These are phyloP conservation scores for Archivesica marissinica DNA, from an alignment of 1,140 invertebrate species.

Conservation along the genomic window DNA sequence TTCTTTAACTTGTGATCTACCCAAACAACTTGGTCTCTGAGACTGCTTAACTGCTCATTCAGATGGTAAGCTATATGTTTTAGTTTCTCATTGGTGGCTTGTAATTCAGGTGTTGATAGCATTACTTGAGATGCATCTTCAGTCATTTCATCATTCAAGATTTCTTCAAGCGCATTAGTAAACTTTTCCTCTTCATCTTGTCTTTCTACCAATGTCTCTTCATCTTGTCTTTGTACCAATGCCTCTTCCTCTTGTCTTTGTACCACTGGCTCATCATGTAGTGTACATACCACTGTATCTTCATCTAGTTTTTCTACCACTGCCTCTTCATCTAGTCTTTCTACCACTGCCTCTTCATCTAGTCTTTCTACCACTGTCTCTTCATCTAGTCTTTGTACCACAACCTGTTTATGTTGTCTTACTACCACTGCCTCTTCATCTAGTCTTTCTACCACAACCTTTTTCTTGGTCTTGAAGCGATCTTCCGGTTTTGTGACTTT, in stretches of 20 bases:
- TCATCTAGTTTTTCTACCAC: no score
- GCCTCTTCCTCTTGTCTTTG: constrained; percentile 30
- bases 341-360: constrained; percentile 47
- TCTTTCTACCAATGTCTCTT: constrained; percentile 44
- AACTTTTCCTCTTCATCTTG: constrained; percentile 31
- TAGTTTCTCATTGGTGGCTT: constrained; percentile 63
- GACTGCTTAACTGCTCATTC: constrained; percentile 67
- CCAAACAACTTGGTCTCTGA: constrained; percentile 66
- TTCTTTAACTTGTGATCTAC: constrained; percentile 70
- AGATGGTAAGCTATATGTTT: constrained; percentile 60
- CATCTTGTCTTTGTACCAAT: constrained; percentile 10
- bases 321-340: background rate
- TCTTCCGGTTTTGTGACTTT: constrained; percentile 65
- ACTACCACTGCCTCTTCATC: no score
- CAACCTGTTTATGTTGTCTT: no score
- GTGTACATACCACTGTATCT: no score
- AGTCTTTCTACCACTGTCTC: constrained; percentile 44
- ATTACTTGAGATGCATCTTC: constrained; percentile 22
- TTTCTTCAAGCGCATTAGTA: constrained; percentile 58
- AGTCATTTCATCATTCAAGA: constrained; percentile 11
- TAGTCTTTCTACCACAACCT: constrained; percentile 22
- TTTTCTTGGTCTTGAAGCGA: no score
- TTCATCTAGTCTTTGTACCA: no score
- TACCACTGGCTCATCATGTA: no score
- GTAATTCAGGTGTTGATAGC: constrained; percentile 22